Conservation (phyloP, 2,113 vertebrate genomes). For the Hippoglossus stenolepis region DNA sequence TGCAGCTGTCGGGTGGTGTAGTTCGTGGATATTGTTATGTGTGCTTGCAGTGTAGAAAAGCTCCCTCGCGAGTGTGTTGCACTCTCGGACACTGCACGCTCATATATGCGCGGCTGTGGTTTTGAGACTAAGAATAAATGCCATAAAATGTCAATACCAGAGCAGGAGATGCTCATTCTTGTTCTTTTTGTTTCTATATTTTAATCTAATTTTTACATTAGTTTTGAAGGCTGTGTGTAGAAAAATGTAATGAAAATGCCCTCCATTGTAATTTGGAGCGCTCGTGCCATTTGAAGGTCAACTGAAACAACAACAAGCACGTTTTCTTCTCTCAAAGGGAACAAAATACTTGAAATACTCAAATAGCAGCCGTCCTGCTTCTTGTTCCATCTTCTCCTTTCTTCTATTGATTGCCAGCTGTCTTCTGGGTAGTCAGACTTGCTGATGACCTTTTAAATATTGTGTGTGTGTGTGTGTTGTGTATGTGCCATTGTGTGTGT, state of each 20-base stretch:
- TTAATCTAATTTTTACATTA: constrained; percentile 33
- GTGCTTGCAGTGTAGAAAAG: too few relatives aligned
- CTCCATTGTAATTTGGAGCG: too few relatives aligned
- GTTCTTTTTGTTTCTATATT: neutral
- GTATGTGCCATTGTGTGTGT: constrained; percentile 15
- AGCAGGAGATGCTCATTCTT: constrained; percentile 1
- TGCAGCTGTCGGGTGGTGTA: too few relatives aligned
- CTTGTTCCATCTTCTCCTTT: constrained; percentile 59
- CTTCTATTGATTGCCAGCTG: constrained; percentile 78
- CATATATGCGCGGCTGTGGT: neutral
- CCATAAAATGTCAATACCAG: constrained; percentile 1
- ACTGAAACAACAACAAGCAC: constrained; percentile 50
- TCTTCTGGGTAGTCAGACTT: constrained; percentile 69
- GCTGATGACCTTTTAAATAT: constrained; percentile 78
- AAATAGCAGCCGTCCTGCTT: constrained; percentile 57
- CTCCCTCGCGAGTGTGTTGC: too few relatives aligned
- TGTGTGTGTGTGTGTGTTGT: constrained; percentile 18
- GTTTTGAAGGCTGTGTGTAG: constrained; percentile 9
- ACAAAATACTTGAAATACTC: constrained; percentile 57
- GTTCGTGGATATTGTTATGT: too few relatives aligned
- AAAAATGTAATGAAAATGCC: constrained; percentile 24
- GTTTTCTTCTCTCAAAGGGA: constrained; percentile 53
- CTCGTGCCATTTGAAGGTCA: constrained; percentile 72
- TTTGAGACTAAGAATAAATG: neutral
- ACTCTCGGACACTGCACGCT: too few relatives aligned